Evolutionary conservation across 2,113 vertebrate genomes (phyloP), one percentile per base, ranked within the genome.

Genomic region (Microtus pennsylvanicus): DNA sequence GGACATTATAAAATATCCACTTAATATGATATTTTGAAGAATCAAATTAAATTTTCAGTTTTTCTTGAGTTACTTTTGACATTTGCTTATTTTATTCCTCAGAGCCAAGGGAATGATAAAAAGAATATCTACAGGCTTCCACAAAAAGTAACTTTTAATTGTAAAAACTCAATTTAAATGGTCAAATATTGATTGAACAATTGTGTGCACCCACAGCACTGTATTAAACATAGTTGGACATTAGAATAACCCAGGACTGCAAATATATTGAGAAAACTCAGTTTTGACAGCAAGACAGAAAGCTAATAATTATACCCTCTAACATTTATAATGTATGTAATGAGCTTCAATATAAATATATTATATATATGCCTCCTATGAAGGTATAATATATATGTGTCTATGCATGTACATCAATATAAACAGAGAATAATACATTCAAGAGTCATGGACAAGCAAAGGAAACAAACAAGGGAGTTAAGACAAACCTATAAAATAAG

Each of bases 51-150:
- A 11, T 81, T 96, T 89, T 93, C 2, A 38, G 55, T 75, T 76
- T 81, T 82, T 47, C 89, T 83, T 76, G 67, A 87, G 45, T 19
- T 35, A 52, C 52, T 91, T 96, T 96, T 88, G n/a, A 77, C 76
- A 55, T 86, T 47, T 70, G 33, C 30, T 33, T n/a, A 47, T 67
- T 86, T 82, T 95, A 12, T 88, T 89, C 74, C 38, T 91, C 77
- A 78, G 74, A 78, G 24, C 14, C 52, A 33, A 61, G 8, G 65
- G 7, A 42, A 17, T 92, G 42, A 78, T 61, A 83, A 22, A 38
- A 87, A 33, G 30, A 94, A 61, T 12, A 65, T 55, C 82, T 61
- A 63, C 35, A 45, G 19, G 4, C 55, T 91, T 69, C 87, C 22
- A 50, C 12, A 72, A 55, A 42, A 42, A 77, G 33, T 38, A 93